phyloP scores from a whole-genome alignment of 2,888 invertebrate genomes.

The Pardosa pseudoannulata region DNA sequence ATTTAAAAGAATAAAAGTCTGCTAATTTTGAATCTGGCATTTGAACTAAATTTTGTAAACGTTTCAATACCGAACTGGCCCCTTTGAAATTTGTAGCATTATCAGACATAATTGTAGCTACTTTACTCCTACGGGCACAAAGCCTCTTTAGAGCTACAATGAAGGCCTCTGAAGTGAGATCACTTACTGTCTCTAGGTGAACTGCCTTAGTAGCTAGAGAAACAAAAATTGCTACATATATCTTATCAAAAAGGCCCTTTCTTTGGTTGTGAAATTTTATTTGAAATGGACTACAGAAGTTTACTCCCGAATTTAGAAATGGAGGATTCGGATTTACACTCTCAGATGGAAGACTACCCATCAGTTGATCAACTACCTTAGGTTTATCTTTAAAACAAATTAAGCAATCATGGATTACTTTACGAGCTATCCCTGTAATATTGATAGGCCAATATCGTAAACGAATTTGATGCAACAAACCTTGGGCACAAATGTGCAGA shows the following conservation, averaged over 20 bases:
- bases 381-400: constrained; percentile 19
- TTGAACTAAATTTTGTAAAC: not conserved
- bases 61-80: constrained; percentile 42
- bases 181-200: not conserved
- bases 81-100: constrained; percentile 73
- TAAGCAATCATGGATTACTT: not conserved
- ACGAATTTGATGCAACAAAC: not conserved
- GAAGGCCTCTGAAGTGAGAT: constrained; percentile 22
- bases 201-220: not conserved
- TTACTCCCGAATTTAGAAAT: constrained; percentile 15
- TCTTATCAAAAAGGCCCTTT: not conserved
- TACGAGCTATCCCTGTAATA: not conserved
- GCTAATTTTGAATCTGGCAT: not conserved
- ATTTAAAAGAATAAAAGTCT: too few relatives aligned
- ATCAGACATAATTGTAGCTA: constrained; percentile 42
- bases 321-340: constrained; percentile 17
- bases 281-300: constrained; percentile 36
- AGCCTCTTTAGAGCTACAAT: too few relatives aligned
- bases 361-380: not conserved
- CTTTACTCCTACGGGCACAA: not conserved
- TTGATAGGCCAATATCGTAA: not conserved
- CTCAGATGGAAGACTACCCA: constrained; percentile 4
- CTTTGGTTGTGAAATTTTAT: not conserved
- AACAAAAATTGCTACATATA: constrained; percentile 12
- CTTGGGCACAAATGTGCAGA: constrained; percentile 8